Base-by-base conservation (phyloP, 2,797 vertebrate genomes). In the Peromyscus melanophrys region DNA sequence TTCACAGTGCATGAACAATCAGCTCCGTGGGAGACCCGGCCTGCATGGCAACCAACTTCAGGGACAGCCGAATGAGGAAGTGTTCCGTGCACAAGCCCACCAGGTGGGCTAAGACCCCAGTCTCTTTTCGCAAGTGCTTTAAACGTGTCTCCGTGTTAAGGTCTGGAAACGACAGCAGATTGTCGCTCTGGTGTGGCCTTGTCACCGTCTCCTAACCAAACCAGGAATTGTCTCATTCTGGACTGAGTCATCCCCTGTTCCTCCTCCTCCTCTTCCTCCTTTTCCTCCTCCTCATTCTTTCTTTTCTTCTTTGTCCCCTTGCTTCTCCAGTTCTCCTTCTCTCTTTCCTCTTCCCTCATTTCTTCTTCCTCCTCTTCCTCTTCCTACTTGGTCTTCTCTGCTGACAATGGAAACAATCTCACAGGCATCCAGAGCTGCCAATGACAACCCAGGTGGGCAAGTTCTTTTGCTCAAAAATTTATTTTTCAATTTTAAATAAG, bases 1-100 rank as follows among this genome's bases (percentile, higher is more conserved):
- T 91, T 97, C 78, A 88, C 73, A 46, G n/a, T 95, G 61, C 90
- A 90, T 97, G 90, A 95, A 59, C 43, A 63, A 59, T 49, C 91
- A 78, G n/a, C 83, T 92, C 86, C 82, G 10, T 27, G 34, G 67
- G 96, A 97, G 63, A 90, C 29, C 43, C 89, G 46, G 6, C 13
- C 96, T 93, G 1, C 40, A 27, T 1, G 6, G 49, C 80, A 0
- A 10, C 82, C 63, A 78, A 59, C 83, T 75, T 46, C 5, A 9
- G 21, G 11, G 2, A 37, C 57, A 75, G 85, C 71, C 1, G 0
- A 81, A 31, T 75, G 16, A 89, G 57, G 69, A 61, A 27, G 59
- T 59, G 67, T 23, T 49, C 77, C 65, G 8, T 11, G 40, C 17
- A 59, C 75, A 82, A 93, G 71, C 63, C 37, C 46, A 31, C 27